Evolutionary conservation across 1,140 invertebrate genomes (phyloP), one percentile per base, ranked within the genome.

Genomic region (Hestina assimilis): DNA sequence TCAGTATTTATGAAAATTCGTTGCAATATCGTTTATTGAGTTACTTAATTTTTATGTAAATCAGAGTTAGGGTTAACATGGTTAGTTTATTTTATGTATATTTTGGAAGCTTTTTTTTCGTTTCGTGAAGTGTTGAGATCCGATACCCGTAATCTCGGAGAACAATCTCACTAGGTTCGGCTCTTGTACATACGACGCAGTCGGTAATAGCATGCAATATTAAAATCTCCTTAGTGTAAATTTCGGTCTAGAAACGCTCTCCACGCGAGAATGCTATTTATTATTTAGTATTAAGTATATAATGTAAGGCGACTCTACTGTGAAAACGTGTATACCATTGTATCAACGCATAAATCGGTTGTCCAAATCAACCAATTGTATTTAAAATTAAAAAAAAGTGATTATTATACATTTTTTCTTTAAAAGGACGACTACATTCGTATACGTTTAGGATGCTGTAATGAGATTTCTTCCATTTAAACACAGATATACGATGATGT

Each of bases 251-350:
- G 75, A 72, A 75, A 73, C 67, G 69, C 71, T 75, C 71, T 80
- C 79, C 59, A 53, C 59, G 72, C 63, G 77, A 76, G 72, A 59
- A 73, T 73, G 80, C 83, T 86, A 88, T 88, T 88, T 88, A 88
- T 88, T 88, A 86, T 85, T 83, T 88, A 86, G 83, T 83, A 31
- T 68, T 83, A 86, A 83, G 80, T 75, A 71, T 56, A 68, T 80
- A 77, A 65, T 67, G 43, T 74, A 83, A 87, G 78, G 72, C 59
- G 72, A 79, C 79, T 73, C 72, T 75, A 75, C 83, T 86, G 84
- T 88, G 84, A 87, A 79, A 64, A 65, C 66, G 72, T 85, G 85
- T 86, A 88, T 88, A 86, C 85, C 80, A 82, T 69, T 83, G 72
- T 80, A 78, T 59, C 80, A 72, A 71, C 79, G 69, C 70, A 72